Evolutionary conservation across 2,113 vertebrate genomes (phyloP), one percentile per base, ranked within the genome.

Genomic region (Himantopus leucocephalus): DNA sequence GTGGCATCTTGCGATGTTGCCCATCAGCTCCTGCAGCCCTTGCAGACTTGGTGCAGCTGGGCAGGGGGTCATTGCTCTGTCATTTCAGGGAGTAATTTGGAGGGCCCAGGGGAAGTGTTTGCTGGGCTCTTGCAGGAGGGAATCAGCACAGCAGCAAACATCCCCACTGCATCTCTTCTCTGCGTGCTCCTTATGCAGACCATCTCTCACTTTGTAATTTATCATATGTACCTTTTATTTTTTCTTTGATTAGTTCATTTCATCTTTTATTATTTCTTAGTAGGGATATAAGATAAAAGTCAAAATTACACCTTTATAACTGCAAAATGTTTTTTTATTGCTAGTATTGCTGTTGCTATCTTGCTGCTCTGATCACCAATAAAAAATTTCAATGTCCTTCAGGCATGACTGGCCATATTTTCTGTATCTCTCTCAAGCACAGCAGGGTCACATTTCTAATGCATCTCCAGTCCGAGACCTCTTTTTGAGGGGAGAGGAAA

Each of bases 131-230:
- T 26, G 26, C 50, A 34, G 27, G 45, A 76, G 23, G 37, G n/a
- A 56, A 30, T 34, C 45, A 16, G n/a, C 1, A 3, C 37, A 34
- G 26, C 2, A 6, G n/a, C 59, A 43, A 48, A 10, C 59, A 12
- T 24, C n/a, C 50, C 43, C 43, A 9, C 34, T 19, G 26, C 22
- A 13, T 23, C 12, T 43, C 30, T 22, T 59, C 45, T 35, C 45
- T 22, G 11, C 1, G 1, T 26, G 27, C 16, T 67, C n/a, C 53
- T 55, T n/a, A n/a, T 1, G 4, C 12, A 24, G 19, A 10, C 22
- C 47, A 29, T 29, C 43, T 22, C 53, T 63, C 3, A 1, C 1
- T 0, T 26, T 56, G 43, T 8, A n/a, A 11, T 35, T 52, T 50
- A 15, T 58, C 59, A 52, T 8, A 34, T 13, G 35, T 45, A 45